These are phyloP conservation scores for Muraenolepis orangiensis DNA, from an alignment of 2,797 vertebrate genomes.

Conservation along the genomic window DNA sequence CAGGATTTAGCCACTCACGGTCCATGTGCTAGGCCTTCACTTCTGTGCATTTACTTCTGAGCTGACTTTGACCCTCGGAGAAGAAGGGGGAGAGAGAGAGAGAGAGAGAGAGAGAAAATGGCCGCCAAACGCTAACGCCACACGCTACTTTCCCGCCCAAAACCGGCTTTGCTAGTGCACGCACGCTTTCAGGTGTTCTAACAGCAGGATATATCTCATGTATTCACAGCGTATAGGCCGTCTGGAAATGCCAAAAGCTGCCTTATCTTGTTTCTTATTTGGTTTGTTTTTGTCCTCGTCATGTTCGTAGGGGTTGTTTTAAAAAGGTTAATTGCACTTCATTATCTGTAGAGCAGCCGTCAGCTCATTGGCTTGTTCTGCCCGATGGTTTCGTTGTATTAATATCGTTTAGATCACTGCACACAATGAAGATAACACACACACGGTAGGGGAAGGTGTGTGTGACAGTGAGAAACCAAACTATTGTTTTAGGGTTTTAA, in stretches of 20 bases:
- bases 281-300: conserved; percentile 38
- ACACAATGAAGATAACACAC: conserved; percentile 42
- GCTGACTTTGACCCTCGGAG: conserved; percentile 25
- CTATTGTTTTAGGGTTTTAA: conserved; percentile 48
- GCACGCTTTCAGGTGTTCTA: conserved; percentile 68
- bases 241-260: conserved; percentile 77
- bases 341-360: conserved; percentile 46
- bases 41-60: conserved; percentile 45
- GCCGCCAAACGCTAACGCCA: neutral
- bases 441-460: conserved; percentile 44
- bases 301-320: conserved; percentile 35
- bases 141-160: conserved; percentile 30
- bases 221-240: conserved; percentile 66
- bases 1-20: conserved; percentile 46
- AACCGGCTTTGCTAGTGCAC: conserved; percentile 56
- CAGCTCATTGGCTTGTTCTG: conserved; percentile 35
- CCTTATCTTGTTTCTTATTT: conserved; percentile 74
- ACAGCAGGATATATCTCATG: conserved; percentile 60
- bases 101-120: neutral
- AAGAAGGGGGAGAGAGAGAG: too few species aligned
- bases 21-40: conserved; percentile 54
- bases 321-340: conserved; percentile 49
- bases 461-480: conserved; percentile 59
- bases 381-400: conserved; percentile 40
- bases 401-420: conserved; percentile 56